Conservation (phyloP, 2,113 vertebrate species). For the Tychaedon coryphoeus region DNA sequence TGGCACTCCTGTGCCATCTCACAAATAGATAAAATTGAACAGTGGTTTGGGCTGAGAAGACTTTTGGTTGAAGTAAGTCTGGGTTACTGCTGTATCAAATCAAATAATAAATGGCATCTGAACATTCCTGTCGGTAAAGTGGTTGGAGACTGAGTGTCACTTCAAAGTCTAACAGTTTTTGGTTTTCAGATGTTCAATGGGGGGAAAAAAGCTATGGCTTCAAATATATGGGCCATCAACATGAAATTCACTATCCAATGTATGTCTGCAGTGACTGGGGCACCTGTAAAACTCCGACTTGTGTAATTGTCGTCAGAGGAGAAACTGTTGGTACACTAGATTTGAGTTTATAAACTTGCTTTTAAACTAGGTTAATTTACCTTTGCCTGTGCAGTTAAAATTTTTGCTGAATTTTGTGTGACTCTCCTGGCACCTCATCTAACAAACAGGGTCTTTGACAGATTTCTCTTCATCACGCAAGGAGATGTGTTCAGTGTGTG, state of each 20-base stretch:
- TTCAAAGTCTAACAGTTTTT: background rate
- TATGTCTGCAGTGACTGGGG: background rate
- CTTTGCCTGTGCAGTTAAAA: background rate
- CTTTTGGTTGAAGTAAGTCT: background rate
- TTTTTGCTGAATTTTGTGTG: background rate
- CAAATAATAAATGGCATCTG: background rate
- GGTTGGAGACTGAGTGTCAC: background rate
- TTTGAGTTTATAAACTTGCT: background rate
- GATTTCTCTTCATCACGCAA: background rate
- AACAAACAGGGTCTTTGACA: background rate
- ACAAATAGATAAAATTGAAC: background rate
- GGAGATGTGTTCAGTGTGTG: background rate
- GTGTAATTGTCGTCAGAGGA: background rate
- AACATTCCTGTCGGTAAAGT: background rate
- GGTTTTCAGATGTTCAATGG: background rate
- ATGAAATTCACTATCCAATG: background rate
- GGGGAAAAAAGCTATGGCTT: background rate
- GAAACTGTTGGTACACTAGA: background rate
- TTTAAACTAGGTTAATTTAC: background rate
- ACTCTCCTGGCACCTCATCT: background rate
- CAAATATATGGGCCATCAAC: background rate
- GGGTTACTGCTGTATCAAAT: background rate
- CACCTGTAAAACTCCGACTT: background rate
- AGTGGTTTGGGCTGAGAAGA: background rate
- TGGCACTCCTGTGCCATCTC: conserved; percentile 32